phyloP scores from a whole-genome alignment of 2,797 vertebrate genomes.

The Zenarchopterus dispar region DNA sequence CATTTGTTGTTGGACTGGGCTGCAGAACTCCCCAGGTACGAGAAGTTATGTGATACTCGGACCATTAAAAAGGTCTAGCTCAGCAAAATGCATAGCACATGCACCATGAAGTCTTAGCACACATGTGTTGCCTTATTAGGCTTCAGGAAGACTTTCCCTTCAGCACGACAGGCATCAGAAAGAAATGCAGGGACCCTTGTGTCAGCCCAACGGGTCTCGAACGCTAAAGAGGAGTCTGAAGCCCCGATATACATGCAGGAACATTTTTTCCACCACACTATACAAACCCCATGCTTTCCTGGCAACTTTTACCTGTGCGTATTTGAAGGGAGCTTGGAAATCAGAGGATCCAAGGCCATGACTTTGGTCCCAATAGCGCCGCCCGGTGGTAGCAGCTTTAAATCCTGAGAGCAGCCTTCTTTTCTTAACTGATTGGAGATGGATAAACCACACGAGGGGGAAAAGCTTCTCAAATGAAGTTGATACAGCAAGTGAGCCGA shows the following conservation, averaged over 20 bases:
- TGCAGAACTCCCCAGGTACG: slow-evolving; percentile 63
- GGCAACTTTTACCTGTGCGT: slow-evolving; percentile 65
- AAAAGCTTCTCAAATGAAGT: slow-evolving; percentile 61
- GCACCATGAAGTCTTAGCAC: slow-evolving; percentile 71
- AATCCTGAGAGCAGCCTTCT: slow-evolving; percentile 14
- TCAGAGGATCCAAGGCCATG: slow-evolving; percentile 86
- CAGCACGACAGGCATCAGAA: slow-evolving; percentile 38
- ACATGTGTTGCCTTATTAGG: slow-evolving; percentile 76
- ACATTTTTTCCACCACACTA: neutral
- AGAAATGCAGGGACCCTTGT: slow-evolving; percentile 9
- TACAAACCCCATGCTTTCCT: neutral
- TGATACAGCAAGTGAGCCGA: slow-evolving; percentile 36
- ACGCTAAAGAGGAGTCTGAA: too few relatives aligned
- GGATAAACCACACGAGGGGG: slow-evolving; percentile 47
- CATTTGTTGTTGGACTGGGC: slow-evolving; percentile 46
- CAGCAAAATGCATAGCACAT: slow-evolving; percentile 77
- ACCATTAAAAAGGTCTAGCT: slow-evolving; percentile 71
- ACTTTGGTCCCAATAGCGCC: slow-evolving; percentile 97
- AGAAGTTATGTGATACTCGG: slow-evolving; percentile 46
- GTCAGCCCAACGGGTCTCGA: too few relatives aligned
- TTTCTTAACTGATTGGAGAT: slow-evolving; percentile 28
- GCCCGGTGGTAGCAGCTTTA: slow-evolving; percentile 83
- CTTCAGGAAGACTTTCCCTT: slow-evolving; percentile 57
- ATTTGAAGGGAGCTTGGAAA: slow-evolving; percentile 51
- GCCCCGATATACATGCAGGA: too few relatives aligned